Evolutionary conservation across 2,888 invertebrate genomes (phyloP), one percentile per base, ranked within the genome.

Genomic region (Glaucopsyche alexis): DNA sequence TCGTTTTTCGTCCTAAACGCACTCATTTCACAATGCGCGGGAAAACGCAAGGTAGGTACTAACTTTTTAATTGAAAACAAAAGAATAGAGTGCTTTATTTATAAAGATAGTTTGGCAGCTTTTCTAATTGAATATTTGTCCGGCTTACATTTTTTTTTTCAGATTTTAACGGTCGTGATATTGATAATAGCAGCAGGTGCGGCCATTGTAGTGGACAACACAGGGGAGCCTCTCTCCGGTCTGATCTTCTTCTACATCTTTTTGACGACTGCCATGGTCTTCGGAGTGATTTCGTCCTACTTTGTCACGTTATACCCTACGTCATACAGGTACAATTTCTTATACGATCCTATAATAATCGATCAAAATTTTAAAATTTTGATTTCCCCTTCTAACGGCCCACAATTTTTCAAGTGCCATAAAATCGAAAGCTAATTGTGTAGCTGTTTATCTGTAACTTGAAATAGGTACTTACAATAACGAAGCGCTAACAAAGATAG

Each of bases 271-370:
- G 90, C 89, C 52, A 89, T 91, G 89, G 85, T 88, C 47, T 89
- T 90, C 74, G 91, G 91, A 16, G 82, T 91, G 49, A 81, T 91
- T 2, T 90, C 90, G 2, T 89, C 91, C 0, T 91, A 90, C 79
- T 91, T 89, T 71, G 91, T 91, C 3, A 90, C 90, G 6, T 77
- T 91, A 45, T 91, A 88, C 71, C 91, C 91, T 4, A 91, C 91
- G 0, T 90, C 91, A 2, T 90, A 91, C 73, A 85, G 91, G 91
- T 91, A 75, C 79, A 78, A 29, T 29, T 2, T 29, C 29, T 29
- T 3, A 29, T 29, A 29, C 29, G 29, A 29, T 29, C 29, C 4
- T 29, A n/a, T n/a, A n/a, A n/a, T n/a, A 29, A 71, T 38, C 14
- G 7, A 71, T 52, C 29, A 1, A 29, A 29, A 29, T 29, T 29